Conservation (phyloP, 2,113 vertebrate species). For the Varanus salvator region DNA sequence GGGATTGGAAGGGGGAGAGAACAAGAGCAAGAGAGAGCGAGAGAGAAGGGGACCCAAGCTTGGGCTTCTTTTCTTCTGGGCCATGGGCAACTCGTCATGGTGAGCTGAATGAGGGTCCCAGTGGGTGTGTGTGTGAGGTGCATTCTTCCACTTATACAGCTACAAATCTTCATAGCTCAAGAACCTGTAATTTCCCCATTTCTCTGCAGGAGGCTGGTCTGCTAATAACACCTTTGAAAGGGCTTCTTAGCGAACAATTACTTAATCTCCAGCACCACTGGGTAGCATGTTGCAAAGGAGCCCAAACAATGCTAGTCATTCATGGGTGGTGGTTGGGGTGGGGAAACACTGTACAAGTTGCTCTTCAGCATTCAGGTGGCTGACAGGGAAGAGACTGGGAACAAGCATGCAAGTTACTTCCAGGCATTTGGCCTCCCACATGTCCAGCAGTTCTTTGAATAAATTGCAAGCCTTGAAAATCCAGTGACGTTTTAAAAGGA, state of each 20-base stretch:
- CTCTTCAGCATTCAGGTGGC: not conserved
- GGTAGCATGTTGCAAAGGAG: not conserved
- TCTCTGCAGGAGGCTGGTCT: not conserved
- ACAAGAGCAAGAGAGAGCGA: no score
- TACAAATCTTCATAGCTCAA: not conserved
- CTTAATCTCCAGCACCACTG: not conserved
- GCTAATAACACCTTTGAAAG: not conserved
- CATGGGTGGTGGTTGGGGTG: no score
- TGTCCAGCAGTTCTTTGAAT: not conserved
- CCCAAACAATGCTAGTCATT: not conserved
- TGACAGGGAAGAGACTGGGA: not conserved
- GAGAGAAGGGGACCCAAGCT: not conserved
- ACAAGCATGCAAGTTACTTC: not conserved
- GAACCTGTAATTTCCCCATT: not conserved
- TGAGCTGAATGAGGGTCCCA: not conserved
- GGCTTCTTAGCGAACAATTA: not conserved
- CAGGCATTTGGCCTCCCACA: no score
- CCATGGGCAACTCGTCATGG: not conserved
- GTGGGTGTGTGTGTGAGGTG: not conserved
- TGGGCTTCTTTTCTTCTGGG: not conserved
- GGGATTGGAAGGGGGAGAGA: no score
- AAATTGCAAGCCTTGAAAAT: not conserved
- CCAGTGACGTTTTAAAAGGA: not conserved
- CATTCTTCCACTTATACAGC: not conserved
- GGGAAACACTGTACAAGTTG: not conserved